A percentile compares a stretch with the other conserved stretches of the same genome.
phyloP scores from a whole-genome alignment of 1,140 invertebrate species.

The Diachasma alloeum region DNA sequence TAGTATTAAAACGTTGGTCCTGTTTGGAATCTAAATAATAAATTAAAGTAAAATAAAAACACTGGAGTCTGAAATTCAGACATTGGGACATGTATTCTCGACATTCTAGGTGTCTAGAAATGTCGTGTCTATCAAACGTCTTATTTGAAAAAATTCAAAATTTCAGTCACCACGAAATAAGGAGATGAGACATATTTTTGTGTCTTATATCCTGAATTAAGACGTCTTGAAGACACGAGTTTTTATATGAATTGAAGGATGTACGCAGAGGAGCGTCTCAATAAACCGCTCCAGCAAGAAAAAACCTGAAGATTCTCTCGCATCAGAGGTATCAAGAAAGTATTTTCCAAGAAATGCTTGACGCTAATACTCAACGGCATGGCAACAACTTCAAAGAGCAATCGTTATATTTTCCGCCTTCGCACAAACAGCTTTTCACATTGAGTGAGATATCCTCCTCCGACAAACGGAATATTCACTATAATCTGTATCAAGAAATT shows the following conservation, averaged over 20 bases:
- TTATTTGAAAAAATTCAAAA: too few relatives aligned
- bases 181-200: too few relatives aligned
- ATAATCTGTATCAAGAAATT: background rate
- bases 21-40: too few relatives aligned
- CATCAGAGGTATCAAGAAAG: background rate
- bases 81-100: too few relatives aligned
- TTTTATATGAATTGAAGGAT: background rate
- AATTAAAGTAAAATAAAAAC: too few relatives aligned
- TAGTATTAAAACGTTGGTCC: too few relatives aligned
- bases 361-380: background rate
- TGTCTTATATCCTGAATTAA: background rate
- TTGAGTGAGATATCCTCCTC: background rate
- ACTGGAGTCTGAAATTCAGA: too few relatives aligned
- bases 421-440: background rate
- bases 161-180: too few relatives aligned
- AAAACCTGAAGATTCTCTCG: background rate
- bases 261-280: background rate
- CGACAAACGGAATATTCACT: background rate
- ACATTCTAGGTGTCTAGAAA: too few relatives aligned
- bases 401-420: background rate
- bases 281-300: background rate
- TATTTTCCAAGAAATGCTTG: background rate
- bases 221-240: background rate
- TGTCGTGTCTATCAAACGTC: too few relatives aligned
- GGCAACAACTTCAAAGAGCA: background rate